phyloP scores from a whole-genome alignment of 2,888 invertebrate species.

The Mythimna loreyi region DNA sequence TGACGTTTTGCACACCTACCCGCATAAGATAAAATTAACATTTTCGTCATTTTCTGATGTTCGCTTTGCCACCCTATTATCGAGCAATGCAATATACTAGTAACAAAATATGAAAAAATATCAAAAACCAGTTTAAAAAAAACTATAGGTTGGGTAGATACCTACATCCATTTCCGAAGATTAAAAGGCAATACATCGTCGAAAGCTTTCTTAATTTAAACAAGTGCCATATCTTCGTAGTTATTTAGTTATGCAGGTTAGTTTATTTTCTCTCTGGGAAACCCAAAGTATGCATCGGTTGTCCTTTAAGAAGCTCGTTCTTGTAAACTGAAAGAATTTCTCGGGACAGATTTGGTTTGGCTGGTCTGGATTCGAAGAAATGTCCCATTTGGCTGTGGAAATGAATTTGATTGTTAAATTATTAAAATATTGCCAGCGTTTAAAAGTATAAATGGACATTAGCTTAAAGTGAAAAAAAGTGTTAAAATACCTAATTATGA shows the following conservation, averaged over 20 bases:
- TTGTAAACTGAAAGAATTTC: slow-evolving; percentile 88
- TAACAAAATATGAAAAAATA: slow-evolving; percentile 5
- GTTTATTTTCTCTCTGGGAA: slow-evolving; percentile 81
- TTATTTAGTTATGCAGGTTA: slow-evolving; percentile 23
- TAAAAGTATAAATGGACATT: neutral
- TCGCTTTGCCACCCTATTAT: neutral
- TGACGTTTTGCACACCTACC: neutral
- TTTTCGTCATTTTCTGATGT: neutral
- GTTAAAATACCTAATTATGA: neutral
- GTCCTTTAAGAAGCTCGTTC: slow-evolving; percentile 86
- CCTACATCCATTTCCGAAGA: neutral
- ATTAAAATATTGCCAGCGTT: neutral
- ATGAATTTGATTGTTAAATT: slow-evolving; percentile 12
- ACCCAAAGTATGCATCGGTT: slow-evolving; percentile 80
- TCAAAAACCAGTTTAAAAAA: neutral
- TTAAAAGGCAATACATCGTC: slow-evolving; percentile 24
- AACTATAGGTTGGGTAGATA: neutral
- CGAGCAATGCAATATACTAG: neutral
- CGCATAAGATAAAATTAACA: neutral
- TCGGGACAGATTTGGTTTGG: slow-evolving; percentile 87
- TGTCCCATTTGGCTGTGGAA: slow-evolving; percentile 86
- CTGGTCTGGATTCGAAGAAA: slow-evolving; percentile 86
- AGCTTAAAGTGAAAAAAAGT: neutral
- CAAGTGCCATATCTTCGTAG: slow-evolving; percentile 54
- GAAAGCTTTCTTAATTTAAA: slow-evolving; percentile 10